These are phyloP conservation scores for Lasioglossum figueresi DNA, from an alignment of 2,888 invertebrate species.

Conservation along the genomic window DNA sequence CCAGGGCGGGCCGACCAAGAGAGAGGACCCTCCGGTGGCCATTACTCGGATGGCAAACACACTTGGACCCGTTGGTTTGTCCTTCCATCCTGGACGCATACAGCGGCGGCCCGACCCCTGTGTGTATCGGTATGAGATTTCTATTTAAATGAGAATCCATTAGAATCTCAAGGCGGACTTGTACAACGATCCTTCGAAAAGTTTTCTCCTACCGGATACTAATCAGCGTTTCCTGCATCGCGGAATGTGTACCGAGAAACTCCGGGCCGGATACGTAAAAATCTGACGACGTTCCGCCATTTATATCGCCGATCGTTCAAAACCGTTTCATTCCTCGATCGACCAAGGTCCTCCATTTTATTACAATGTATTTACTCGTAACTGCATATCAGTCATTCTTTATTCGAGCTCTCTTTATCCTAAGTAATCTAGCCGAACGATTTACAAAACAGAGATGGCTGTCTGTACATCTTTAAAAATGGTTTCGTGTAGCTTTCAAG, in stretches of 20 bases:
- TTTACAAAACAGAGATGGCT: not conserved
- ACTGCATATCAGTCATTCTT: not conserved
- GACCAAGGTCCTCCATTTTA: not conserved
- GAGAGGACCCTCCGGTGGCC: slow-evolving; percentile 80
- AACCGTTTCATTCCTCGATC: not conserved
- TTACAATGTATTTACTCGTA: not conserved
- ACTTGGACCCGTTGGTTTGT: slow-evolving; percentile 81
- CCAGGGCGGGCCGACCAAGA: slow-evolving; percentile 55
- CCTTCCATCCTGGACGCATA: slow-evolving; percentile 71
- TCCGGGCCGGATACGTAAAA: slow-evolving; percentile 31
- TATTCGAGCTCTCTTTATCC: not conserved
- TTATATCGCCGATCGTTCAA: not conserved
- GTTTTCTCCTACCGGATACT: slow-evolving; percentile 75
- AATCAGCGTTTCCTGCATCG: slow-evolving; percentile 77
- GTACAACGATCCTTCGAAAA: slow-evolving; percentile 77
- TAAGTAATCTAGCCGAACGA: not conserved
- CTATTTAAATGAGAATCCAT: slow-evolving; percentile 84
- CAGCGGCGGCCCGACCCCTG: slow-evolving; percentile 69
- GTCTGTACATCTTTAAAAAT: not conserved
- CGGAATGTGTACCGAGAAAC: not conserved
- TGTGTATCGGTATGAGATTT: slow-evolving; percentile 83
- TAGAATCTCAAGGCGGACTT: slow-evolving; percentile 80
- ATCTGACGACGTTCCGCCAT: slow-evolving; percentile 18
- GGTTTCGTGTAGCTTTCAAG: not conserved
- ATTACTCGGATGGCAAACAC: slow-evolving; percentile 84